Conservation (phyloP, 2,797 vertebrate genomes). For the Brachymystax lenok region DNA sequence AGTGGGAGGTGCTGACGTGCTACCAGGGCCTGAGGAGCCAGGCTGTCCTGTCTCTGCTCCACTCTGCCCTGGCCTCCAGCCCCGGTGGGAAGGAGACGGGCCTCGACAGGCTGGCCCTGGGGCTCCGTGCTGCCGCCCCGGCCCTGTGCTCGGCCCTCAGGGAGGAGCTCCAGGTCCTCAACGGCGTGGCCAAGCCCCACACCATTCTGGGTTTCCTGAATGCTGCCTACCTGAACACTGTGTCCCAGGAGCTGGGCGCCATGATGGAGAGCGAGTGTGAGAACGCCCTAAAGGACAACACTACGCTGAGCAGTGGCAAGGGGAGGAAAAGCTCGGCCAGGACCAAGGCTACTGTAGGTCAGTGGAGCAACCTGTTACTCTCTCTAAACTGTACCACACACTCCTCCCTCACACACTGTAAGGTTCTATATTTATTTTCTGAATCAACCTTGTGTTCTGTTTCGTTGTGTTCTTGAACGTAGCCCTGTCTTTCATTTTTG, state of each 20-base stretch:
- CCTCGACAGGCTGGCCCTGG: constrained; percentile 34
- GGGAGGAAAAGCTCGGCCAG: constrained; percentile 66
- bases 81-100: no score
- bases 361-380: neutral
- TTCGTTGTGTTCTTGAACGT: no score
- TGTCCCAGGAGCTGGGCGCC: constrained; percentile 81
- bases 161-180: constrained; percentile 84
- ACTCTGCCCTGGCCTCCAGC: constrained; percentile 41
- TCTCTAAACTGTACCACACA: neutral
- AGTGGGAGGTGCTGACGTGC: constrained; percentile 82
- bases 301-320: constrained; percentile 71
- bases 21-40: constrained; percentile 85
- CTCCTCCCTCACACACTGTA: neutral
- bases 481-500: no score
- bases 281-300: constrained; percentile 82
- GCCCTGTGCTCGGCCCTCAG: constrained; percentile 78
- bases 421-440: no score
- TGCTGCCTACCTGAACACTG: constrained; percentile 81
- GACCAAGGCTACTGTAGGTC: neutral
- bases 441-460: no score
- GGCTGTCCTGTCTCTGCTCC: constrained; percentile 72
- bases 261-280: constrained; percentile 84
- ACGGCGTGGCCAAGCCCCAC: constrained; percentile 75
- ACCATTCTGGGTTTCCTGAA: constrained; percentile 84
- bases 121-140: constrained; percentile 74